These are phyloP conservation scores for Holcopasites calliopsidis DNA, from an alignment of 1,140 invertebrate species.

Conservation along the genomic window DNA sequence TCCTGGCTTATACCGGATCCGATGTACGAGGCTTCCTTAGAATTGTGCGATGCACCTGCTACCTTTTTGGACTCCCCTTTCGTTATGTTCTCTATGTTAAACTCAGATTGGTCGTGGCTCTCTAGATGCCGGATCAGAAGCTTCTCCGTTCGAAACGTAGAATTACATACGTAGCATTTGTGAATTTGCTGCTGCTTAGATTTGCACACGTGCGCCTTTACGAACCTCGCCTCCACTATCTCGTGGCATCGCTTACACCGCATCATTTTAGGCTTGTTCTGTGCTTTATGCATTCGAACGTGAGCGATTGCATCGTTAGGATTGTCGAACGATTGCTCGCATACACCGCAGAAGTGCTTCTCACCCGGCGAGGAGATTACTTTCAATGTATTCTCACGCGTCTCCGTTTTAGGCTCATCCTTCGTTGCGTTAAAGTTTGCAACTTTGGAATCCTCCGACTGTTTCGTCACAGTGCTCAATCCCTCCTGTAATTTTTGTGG, in stretches of 20 bases:
- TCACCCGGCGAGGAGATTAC: neutral
- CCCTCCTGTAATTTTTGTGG: neutral
- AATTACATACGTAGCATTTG: conserved; percentile 68
- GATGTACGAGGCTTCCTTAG: neutral
- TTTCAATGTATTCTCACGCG: conserved; percentile 7
- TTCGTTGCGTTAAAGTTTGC: neutral
- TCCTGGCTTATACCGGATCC: neutral
- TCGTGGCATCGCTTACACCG: conserved; percentile 76
- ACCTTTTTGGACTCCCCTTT: conserved; percentile 36
- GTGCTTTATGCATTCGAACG: conserved; percentile 63
- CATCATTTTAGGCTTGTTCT: conserved; percentile 67
- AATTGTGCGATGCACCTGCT: neutral
- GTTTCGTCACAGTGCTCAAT: neutral
- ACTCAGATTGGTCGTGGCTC: conserved; percentile 55
- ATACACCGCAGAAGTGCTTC: conserved; percentile 71
- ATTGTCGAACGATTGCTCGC: conserved; percentile 63
- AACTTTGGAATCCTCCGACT: neutral
- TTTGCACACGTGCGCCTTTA: conserved; percentile 71
- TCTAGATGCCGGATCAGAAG: conserved; percentile 60
- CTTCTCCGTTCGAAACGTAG: conserved; percentile 62
- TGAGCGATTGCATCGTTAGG: conserved; percentile 68
- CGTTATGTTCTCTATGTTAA: conserved; percentile 50
- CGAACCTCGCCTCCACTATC: conserved; percentile 72
- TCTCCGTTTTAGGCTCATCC: neutral
- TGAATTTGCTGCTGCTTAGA: conserved; percentile 42